A percentile compares a stretch with the other conserved stretches of the same genome.
Evolutionary conservation across 2,888 invertebrate genomes (phyloP).

Genomic region (Julus scandinavius): DNA sequence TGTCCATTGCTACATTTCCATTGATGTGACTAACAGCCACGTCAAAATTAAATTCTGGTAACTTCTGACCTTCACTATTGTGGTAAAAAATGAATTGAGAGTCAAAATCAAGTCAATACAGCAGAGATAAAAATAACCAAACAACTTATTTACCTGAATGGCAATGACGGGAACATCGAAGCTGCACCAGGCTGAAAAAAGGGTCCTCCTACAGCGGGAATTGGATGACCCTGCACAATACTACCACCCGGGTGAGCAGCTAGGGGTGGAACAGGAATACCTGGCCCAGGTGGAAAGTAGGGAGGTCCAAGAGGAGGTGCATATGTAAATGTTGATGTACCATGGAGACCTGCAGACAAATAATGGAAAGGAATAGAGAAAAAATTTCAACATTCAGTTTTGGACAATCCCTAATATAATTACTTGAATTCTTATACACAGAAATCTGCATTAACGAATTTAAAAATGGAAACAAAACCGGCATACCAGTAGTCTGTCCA

Average conservation of each 20-base stretch:
- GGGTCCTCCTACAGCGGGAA: constrained; percentile 58
- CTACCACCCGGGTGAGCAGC: constrained; percentile 35
- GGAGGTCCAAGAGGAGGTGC: constrained; percentile 55
- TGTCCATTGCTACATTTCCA: neutral
- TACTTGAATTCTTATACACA: too few relatives aligned
- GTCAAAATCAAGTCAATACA: neutral
- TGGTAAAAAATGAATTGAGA: neutral
- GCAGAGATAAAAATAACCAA: neutral
- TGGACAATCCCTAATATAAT: neutral
- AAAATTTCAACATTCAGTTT: neutral
- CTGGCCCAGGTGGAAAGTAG: constrained; percentile 52
- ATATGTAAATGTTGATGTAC: constrained; percentile 56
- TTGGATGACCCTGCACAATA: constrained; percentile 55
- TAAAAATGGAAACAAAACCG: neutral
- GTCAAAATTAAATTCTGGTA: constrained; percentile 64
- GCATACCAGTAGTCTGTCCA: constrained; percentile 56
- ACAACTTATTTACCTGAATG: constrained; percentile 55
- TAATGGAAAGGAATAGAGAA: neutral
- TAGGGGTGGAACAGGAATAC: constrained; percentile 42
- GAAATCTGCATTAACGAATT: neutral
- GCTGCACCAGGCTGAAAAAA: constrained; percentile 56
- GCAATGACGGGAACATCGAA: constrained; percentile 55
- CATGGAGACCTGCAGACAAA: constrained; percentile 55
- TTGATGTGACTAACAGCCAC: constrained; percentile 43
- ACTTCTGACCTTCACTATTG: constrained; percentile 65